Conservation (phyloP, 1,140 invertebrate species). For the Aphelenchoides besseyi region DNA sequence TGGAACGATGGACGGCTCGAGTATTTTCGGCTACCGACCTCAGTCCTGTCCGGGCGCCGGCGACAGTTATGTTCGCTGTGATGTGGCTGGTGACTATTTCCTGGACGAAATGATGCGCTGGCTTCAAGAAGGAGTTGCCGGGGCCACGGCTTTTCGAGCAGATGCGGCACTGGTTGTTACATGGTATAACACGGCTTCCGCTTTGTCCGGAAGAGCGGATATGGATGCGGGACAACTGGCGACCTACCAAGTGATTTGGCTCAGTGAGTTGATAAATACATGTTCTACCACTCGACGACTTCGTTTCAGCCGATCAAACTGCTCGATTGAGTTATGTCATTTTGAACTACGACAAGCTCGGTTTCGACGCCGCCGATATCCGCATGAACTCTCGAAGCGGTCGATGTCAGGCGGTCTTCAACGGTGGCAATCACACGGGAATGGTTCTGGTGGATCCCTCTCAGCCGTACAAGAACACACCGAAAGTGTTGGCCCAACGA, state of each 20-base stretch:
- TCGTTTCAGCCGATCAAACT: slow-evolving; percentile 43
- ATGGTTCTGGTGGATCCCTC: slow-evolving; percentile 60
- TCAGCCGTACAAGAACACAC: slow-evolving; percentile 60
- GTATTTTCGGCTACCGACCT: slow-evolving; percentile 53
- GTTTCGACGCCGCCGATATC: slow-evolving; percentile 53
- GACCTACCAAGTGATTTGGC: slow-evolving; percentile 58
- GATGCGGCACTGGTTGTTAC: slow-evolving; percentile 61
- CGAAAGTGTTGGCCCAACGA: slow-evolving; percentile 58
- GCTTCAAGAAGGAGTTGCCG: slow-evolving; percentile 61
- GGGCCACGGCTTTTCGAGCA: slow-evolving; percentile 58
- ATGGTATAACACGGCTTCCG: slow-evolving; percentile 63
- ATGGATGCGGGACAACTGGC: slow-evolving; percentile 59
- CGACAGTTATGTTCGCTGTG: slow-evolving; percentile 58
- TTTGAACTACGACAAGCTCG: slow-evolving; percentile 55
- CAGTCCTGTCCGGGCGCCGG: slow-evolving; percentile 52
- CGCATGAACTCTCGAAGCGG: slow-evolving; percentile 47
- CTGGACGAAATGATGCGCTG: slow-evolving; percentile 61
- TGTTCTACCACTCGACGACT: no score
- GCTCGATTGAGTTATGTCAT: slow-evolving; percentile 51
- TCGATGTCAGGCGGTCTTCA: slow-evolving; percentile 58
- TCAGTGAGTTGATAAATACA: no score
- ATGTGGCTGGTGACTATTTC: slow-evolving; percentile 56
- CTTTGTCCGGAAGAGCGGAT: slow-evolving; percentile 59
- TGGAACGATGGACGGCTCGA: slow-evolving; percentile 46
- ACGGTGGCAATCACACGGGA: slow-evolving; percentile 62